Percentiles rank a stretch among this genome's conserved stretches.
phyloP scores from a whole-genome alignment of 2,113 vertebrate genomes.

The Vanacampus margaritifer region DNA sequence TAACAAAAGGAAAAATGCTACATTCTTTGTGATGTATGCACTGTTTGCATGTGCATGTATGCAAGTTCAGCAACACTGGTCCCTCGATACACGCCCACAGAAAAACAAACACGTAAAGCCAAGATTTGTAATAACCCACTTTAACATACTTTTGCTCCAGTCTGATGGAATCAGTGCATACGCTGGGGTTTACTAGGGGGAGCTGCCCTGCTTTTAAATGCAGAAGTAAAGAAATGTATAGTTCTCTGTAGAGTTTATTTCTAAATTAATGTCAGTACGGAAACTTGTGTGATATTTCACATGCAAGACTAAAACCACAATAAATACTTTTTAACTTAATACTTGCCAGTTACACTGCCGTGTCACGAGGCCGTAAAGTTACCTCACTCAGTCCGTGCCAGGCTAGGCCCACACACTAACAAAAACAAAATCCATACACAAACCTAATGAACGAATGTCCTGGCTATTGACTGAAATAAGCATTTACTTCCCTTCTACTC shows the following conservation, averaged over 20 bases:
- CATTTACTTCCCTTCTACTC: neutral
- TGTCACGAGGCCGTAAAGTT: too few relatives aligned
- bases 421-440: neutral
- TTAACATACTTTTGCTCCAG: conserved; percentile 23
- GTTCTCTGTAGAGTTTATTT: conserved; percentile 19
- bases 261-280: conserved; percentile 26
- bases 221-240: conserved; percentile 29
- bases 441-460: neutral
- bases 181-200: conserved; percentile 44
- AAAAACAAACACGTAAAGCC: conserved; percentile 1
- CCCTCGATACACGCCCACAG: conserved; percentile 11
- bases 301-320: conserved; percentile 28
- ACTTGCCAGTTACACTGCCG: neutral
- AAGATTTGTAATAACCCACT: conserved; percentile 42
- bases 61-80: conserved; percentile 1
- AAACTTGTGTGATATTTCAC: conserved; percentile 33
- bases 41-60: neutral
- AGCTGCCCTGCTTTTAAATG: conserved; percentile 54
- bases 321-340: conserved; percentile 8
- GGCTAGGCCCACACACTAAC: neutral
- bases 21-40: neutral
- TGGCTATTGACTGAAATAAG: neutral
- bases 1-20: neutral
- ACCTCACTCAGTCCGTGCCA: neutral
- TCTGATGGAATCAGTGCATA: conserved; percentile 52